These are phyloP conservation scores for Thalassoma bifasciatum DNA, from an alignment of 2,113 vertebrate species.

Conservation along the genomic window DNA sequence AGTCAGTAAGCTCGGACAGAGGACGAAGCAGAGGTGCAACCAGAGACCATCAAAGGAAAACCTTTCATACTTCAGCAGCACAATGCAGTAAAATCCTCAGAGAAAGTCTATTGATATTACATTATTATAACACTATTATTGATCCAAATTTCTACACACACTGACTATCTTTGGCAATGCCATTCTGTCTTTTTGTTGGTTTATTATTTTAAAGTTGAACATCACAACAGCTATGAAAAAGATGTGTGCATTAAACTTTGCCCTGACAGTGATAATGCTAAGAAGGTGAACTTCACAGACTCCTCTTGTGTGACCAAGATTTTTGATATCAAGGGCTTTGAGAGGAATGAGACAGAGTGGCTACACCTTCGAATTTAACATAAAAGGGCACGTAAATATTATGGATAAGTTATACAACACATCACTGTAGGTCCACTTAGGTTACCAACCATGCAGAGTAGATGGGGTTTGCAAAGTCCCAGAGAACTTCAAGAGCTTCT, in stretches of 20 bases:
- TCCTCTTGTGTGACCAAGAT: no score
- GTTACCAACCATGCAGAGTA: no score
- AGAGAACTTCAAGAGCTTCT: no score
- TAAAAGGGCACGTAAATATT: no score
- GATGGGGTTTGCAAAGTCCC: no score
- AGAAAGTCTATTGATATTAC: background rate
- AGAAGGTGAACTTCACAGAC: background rate
- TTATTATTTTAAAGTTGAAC: background rate
- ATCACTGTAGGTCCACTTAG: no score
- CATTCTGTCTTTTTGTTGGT: background rate
- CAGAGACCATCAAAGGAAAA: slow-evolving; percentile 4
- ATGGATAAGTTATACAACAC: no score
- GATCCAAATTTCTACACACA: background rate
- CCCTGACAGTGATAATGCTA: background rate
- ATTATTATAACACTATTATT: background rate
- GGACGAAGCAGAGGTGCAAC: slow-evolving; percentile 24
- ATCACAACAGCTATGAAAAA: background rate
- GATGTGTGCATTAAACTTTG: background rate
- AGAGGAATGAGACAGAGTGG: no score
- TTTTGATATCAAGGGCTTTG: no score
- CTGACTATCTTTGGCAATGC: background rate
- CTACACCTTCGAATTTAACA: no score
- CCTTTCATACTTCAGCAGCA: background rate
- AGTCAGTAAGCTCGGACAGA: slow-evolving; percentile 27
- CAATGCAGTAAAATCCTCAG: background rate